Base-by-base conservation (phyloP, 2,113 vertebrate species). In the Caranx ignobilis region DNA sequence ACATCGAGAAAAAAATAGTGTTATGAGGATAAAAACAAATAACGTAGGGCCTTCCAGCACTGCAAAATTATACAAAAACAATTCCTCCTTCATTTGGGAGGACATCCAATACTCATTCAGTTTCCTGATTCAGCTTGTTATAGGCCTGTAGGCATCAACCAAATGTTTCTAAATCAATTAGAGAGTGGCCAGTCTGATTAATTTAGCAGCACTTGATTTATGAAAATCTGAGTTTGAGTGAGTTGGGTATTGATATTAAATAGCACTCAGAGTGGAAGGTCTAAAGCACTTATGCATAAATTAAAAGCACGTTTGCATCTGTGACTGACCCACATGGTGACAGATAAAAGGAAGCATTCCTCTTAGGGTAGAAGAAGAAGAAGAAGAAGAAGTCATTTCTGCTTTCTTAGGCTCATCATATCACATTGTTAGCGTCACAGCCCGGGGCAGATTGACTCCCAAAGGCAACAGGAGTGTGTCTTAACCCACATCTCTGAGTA, bases 201-300 rank as follows among this genome's bases (percentile, higher is more conserved):
- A 39, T 55, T 47, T 41, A 71, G 60, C 56, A 78, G 41, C 35
- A 7, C 8, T 59, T 75, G 31, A 79, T 77, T 77, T 77, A 60
- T 77, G n/a, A 74, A 89, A 82, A 77, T 82, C 41, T 47, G 3
- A 64, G 18, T 63, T 21, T 73, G 62, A 35, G 26, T 43, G 41
- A 72, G 71, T 66, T 45, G 52, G 19, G 48, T 70, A 32, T 31
- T 77, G 54, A 71, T 75, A 69, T 79, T 70, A 60, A 71, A 76
- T 35, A 77, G 10, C 26, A 19, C 55, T 66, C 60, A 37, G 65
- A 55, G 52, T 52, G 21, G 35, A 63, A 59, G 56, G 57, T 64
- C 48, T 63, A 6, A 45, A 52, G 52, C 50, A 65, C 37, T 45
- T 34, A 19, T 0, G 32, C 11, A 48, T 39, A 41, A 39, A 56